Evolutionary conservation across 1,140 invertebrate species (phyloP), one percentile per base, ranked within the genome.

Genomic region (Mylabris phalerata): DNA sequence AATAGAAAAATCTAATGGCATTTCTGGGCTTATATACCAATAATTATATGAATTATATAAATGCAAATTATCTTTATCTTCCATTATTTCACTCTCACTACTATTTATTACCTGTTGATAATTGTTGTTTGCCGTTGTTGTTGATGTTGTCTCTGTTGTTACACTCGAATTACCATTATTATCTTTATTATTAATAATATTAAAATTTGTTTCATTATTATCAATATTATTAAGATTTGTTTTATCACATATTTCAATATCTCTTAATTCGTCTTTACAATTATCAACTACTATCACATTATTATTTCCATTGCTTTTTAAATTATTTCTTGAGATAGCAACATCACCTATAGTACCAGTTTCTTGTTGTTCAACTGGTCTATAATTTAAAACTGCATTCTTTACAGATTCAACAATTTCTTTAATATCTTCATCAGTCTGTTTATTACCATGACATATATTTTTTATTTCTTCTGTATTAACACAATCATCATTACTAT

Each of bases 41-140:
- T 78, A 80, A 54, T 78, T 75, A 61, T 79, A 78, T 43, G 73
- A 69, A 69, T 79, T 80, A 58, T 73, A 80, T 55, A 74, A 57
- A 54, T 68, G 63, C 50, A 71, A 60, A 55, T 68, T 61, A 57
- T 72, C 68, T 19, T 19, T 19, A 48, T 67, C 67, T 48, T 62
- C 56, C 26, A 59, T 19, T 19, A 19, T 60, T 47, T 47, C 50
- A 55, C 58, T 58, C 54, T 61, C 46, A 57, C 48, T 19, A 19
- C 19, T 48, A 62, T 50, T 52, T 57, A 9, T 47, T 50, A 51
- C 48, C 44, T 48, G 47, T 59, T 58, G 44, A 32, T 39, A 32
- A 40, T 5, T 39, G 48, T 50, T 50, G 13, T 40, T 41, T 51
- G 13, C 11, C 46, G 9, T 10, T 32, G 27, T 11, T 57, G 26